A percentile compares a stretch with the other conserved stretches of the same genome.
These are phyloP conservation scores for Anabas testudineus DNA, from an alignment of 2,797 vertebrate genomes.

Conservation along the genomic window DNA sequence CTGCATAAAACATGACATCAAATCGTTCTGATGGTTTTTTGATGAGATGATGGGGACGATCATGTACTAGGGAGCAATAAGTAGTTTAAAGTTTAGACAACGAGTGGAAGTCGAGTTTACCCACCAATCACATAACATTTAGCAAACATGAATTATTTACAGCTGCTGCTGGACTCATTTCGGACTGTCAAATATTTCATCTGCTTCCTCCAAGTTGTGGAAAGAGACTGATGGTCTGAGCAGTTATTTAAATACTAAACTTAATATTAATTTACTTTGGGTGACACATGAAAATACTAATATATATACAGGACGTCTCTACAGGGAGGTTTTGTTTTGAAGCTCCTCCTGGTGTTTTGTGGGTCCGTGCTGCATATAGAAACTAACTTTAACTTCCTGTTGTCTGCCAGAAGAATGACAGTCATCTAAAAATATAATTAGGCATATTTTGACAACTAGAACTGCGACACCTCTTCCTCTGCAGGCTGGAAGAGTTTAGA, in stretches of 20 bases:
- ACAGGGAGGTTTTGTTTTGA: not conserved
- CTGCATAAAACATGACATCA: not conserved
- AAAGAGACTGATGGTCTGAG: not conserved
- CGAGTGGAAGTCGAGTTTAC: not conserved
- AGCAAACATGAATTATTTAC: slow-evolving; percentile 14
- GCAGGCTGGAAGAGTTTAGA: slow-evolving; percentile 10
- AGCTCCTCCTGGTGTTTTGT: not conserved
- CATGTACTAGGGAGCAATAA: not conserved
- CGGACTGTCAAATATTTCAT: slow-evolving; percentile 13
- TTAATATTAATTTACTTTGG: too few species aligned
- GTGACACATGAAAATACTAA: too few species aligned
- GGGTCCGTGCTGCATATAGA: not conserved
- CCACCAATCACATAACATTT: not conserved
- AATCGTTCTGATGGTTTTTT: not conserved
- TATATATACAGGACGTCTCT: not conserved
- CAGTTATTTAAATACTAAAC: too few species aligned
- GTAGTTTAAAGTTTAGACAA: not conserved
- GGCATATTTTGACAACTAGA: slow-evolving; percentile 23
- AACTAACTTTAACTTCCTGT: not conserved
- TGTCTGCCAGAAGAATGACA: slow-evolving; percentile 16
- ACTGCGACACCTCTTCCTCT: slow-evolving; percentile 6
- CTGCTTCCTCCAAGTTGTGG: slow-evolving; percentile 5
- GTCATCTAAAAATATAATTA: slow-evolving; percentile 25
- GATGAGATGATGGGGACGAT: not conserved
- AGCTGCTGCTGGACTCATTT: not conserved